Percentiles rank a stretch among this genome's conserved stretches.
phyloP scores from a whole-genome alignment of 2,113 vertebrate species.

The Psammodynastes pulverulentus region DNA sequence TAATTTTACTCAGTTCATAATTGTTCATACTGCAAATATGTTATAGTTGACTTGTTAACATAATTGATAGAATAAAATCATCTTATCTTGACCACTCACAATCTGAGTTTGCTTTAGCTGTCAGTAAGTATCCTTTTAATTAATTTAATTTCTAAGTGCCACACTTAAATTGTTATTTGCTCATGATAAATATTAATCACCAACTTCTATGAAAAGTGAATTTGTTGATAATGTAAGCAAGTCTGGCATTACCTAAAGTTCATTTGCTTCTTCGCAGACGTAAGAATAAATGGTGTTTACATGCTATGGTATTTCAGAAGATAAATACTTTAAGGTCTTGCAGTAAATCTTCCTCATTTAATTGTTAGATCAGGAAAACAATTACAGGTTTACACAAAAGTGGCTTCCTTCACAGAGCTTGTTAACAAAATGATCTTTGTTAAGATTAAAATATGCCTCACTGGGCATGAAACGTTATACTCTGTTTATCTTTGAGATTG shows the following conservation, averaged over 20 bases:
- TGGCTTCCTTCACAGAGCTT: conserved; percentile 17
- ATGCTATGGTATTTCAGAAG: conserved; percentile 22
- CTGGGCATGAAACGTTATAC: fast-evolving
- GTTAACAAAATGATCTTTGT: conserved; percentile 13
- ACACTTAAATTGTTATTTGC: conserved; percentile 44
- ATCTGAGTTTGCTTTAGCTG: conserved; percentile 4
- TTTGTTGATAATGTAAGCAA: conserved; percentile 48
- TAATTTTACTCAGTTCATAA: neutral
- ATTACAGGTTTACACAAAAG: conserved; percentile 26
- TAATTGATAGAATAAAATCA: neutral
- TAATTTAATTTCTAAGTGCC: conserved; percentile 23
- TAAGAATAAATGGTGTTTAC: conserved; percentile 40
- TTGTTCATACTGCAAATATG: neutral
- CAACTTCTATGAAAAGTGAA: conserved; percentile 33
- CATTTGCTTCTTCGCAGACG: conserved; percentile 37
- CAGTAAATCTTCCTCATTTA: conserved; percentile 42
- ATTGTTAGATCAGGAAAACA: conserved; percentile 31
- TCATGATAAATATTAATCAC: conserved; percentile 43
- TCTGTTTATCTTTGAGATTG: neutral
- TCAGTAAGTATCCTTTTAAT: conserved; percentile 35
- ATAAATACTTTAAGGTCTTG: conserved; percentile 38
- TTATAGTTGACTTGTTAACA: neutral
- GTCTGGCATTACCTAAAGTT: conserved; percentile 29
- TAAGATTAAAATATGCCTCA: neutral
- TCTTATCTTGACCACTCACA: neutral